phyloP scores from a whole-genome alignment of 2,113 vertebrate species.

The Nothoprocta pentlandii region DNA sequence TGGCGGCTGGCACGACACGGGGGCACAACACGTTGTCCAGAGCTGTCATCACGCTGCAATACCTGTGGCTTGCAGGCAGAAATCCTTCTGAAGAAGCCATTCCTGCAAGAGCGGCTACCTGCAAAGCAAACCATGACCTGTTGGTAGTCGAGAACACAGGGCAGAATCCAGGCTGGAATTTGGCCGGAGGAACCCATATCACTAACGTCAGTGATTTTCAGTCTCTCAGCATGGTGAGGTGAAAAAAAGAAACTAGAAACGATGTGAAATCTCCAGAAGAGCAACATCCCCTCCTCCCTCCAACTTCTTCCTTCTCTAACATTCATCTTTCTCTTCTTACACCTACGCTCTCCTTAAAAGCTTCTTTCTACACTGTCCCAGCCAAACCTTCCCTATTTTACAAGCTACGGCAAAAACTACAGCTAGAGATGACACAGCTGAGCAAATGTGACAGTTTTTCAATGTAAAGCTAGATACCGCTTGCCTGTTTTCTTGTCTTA shows the following conservation, averaged over 20 bases:
- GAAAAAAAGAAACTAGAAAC: background rate
- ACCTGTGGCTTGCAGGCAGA: conserved; percentile 12
- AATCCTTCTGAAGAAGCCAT: conserved; percentile 26
- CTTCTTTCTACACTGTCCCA: background rate
- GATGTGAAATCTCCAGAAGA: background rate
- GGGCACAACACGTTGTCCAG: background rate
- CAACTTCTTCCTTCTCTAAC: background rate
- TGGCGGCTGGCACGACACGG: fast-evolving
- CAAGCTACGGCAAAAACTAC: background rate
- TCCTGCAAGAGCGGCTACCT: conserved; percentile 30
- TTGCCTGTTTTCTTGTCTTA: conserved; percentile 26
- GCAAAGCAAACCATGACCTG: fast-evolving
- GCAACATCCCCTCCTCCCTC: background rate
- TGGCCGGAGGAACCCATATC: background rate
- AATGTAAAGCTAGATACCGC: background rate
- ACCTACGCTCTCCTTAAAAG: background rate
- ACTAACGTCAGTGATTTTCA: background rate
- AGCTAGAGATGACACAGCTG: background rate
- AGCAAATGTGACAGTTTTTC: background rate
- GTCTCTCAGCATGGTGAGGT: background rate
- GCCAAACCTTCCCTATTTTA: background rate
- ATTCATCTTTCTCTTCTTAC: background rate
- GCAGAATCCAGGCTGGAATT: background rate
- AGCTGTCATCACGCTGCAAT: conserved; percentile 54
- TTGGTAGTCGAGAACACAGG: background rate